Evolutionary conservation across 2,888 invertebrate species (phyloP), one percentile per base, ranked within the genome.

Genomic region (Caenorhabditis plicata): DNA sequence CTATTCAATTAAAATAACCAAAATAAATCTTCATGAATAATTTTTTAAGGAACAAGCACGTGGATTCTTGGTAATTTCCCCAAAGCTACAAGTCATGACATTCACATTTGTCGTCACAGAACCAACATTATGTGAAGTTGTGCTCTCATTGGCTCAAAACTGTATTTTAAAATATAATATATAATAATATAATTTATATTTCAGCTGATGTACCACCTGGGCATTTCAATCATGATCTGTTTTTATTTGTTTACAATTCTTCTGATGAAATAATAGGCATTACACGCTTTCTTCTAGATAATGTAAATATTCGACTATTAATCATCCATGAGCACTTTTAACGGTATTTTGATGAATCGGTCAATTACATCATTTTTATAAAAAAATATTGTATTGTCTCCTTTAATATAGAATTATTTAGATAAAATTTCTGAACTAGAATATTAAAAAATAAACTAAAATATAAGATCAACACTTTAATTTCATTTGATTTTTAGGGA

Each of bases 181-280:
- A 5, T 39, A 22, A 20, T 7, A 20, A 1, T 29, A 1, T 11
- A 36, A 4, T 4, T 26, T 15, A 22, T 1, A n/a, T 43, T 54
- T 13, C 33, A 60, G 60, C 41, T 27, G 60, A 60, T 26, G 50
- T 54, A 15, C 60, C 60, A 8, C 8, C 19, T 8, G 54, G 44
- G 9, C 23, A 47, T 17, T 60, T 60, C 40, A 35, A 25, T 1
- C 53, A 60, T 43, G 60, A 60, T 25, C 13, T 60, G 20, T 60
- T 60, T 22, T 29, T 60, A 1, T 33, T 61, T 2, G 23, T 53
- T 2, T 53, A 45, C 36, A 52, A 50, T 20, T 13, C 19, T 20
- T 40, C 50, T 7, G 11, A 25, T 2, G 17, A 44, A 4, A 15
- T 51, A 11, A 26, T 61, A 40, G 55, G 55, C 19, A 42, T 61